Evolutionary conservation across 2,888 invertebrate species (phyloP).

Genomic region (Cerastis rubricosa): DNA sequence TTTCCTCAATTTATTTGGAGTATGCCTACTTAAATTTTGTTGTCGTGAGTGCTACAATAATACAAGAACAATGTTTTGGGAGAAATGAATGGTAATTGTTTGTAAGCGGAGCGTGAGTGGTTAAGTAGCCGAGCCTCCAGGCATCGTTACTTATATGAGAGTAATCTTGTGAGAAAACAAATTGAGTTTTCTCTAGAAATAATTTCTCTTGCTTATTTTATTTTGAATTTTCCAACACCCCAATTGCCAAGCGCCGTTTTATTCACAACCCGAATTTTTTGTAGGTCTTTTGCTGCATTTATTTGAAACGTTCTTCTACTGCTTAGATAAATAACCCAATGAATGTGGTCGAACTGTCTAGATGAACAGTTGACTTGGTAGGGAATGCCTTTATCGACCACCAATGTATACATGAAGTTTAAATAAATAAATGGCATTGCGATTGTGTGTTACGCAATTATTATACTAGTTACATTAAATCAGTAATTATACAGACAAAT

Average conservation of each 20-base stretch:
- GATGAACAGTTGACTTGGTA: background rate
- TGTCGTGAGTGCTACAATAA: conserved; percentile 29
- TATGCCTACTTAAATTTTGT: conserved; percentile 39
- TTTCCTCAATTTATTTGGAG: conserved; percentile 61
- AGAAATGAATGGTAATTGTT: conserved; percentile 44
- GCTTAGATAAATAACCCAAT: background rate
- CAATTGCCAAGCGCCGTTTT: background rate
- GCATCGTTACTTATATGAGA: conserved; percentile 20
- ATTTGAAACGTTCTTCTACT: background rate
- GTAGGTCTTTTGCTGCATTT: background rate
- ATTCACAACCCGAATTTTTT: background rate
- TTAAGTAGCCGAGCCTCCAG: conserved; percentile 18
- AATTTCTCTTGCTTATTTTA: background rate
- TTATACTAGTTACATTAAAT: background rate
- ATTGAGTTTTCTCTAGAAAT: conserved; percentile 14
- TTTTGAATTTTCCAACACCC: background rate
- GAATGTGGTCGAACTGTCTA: background rate
- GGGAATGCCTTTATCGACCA: background rate
- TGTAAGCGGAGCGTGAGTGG: conserved; percentile 35
- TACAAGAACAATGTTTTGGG: conserved; percentile 38
- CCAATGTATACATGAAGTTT: background rate
- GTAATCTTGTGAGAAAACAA: conserved; percentile 13
- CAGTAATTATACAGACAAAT: too few species aligned
- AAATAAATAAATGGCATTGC: background rate
- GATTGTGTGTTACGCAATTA: background rate